Conservation (phyloP, 2,113 vertebrate species). For the Sorex araneus region DNA sequence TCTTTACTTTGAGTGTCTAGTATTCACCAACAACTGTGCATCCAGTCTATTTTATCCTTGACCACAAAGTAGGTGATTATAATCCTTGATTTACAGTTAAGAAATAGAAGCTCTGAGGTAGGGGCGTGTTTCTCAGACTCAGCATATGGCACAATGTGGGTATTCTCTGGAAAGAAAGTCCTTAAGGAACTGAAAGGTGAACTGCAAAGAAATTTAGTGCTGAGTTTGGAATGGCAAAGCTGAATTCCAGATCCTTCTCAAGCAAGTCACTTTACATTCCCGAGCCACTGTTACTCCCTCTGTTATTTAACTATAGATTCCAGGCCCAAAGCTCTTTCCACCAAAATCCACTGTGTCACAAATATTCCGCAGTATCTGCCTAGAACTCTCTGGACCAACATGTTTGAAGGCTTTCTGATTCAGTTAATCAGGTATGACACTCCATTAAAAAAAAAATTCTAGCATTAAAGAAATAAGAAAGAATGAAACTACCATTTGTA, state of each 20-base stretch:
- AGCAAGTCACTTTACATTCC: neutral
- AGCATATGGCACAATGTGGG: neutral
- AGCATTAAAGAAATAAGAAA: constrained; percentile 1
- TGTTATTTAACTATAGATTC: neutral
- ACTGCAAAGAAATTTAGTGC: neutral
- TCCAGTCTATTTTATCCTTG: constrained; percentile 6
- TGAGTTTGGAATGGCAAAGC: neutral
- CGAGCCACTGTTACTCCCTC: neutral
- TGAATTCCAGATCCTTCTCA: neutral
- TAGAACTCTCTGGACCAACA: neutral
- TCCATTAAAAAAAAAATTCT: neutral
- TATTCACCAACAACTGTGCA: neutral
- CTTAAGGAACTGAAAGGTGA: neutral
- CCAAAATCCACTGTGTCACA: neutral
- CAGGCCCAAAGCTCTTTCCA: neutral
- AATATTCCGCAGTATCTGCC: neutral
- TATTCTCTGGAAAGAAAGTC: neutral
- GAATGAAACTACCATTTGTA: neutral
- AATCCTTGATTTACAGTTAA: neutral
- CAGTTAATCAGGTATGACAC: neutral
- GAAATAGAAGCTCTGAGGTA: neutral
- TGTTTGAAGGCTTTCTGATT: neutral
- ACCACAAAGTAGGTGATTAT: neutral
- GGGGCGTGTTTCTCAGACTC: neutral
- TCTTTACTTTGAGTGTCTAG: neutral